phyloP scores from a whole-genome alignment of 2,888 invertebrate genomes.

The Dioctria rufipes region DNA sequence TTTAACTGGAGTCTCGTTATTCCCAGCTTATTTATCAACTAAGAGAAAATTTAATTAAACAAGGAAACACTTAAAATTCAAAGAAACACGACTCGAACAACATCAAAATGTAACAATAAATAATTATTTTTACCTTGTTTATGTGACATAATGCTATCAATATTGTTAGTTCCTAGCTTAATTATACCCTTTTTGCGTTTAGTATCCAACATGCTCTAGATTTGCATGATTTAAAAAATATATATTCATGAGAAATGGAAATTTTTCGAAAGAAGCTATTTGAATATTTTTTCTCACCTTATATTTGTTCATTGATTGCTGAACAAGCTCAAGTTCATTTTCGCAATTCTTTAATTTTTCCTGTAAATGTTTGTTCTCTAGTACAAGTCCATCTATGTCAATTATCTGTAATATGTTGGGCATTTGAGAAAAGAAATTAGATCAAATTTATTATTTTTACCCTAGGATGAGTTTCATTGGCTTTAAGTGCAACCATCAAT shows the following conservation, averaged over 20 bases:
- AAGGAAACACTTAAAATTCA: no score
- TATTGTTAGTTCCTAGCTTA: conserved; percentile 78
- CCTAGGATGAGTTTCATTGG: conserved; percentile 68
- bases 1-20: no score
- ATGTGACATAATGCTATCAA: conserved; percentile 83
- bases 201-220: conserved; percentile 79
- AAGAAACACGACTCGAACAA: no score
- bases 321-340: conserved; percentile 83
- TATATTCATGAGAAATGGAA: conserved; percentile 62
- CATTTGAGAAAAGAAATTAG: not conserved
- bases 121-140: conserved; percentile 78
- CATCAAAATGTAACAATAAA: not conserved
- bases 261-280: conserved; percentile 10
- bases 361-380: conserved; percentile 88
- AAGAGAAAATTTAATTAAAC: no score
- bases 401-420: conserved; percentile 72
- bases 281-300: conserved; percentile 73
- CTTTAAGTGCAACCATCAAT: conserved; percentile 78
- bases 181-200: conserved; percentile 82
- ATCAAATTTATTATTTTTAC: conserved; percentile 59
- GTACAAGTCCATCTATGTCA: conserved; percentile 84
- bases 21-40: no score
- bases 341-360: conserved; percentile 85
- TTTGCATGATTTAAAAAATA: conserved; percentile 6
- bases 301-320: conserved; percentile 82